Conservation (phyloP, 2,113 vertebrate genomes). For the Cyprinodon variegatus region DNA sequence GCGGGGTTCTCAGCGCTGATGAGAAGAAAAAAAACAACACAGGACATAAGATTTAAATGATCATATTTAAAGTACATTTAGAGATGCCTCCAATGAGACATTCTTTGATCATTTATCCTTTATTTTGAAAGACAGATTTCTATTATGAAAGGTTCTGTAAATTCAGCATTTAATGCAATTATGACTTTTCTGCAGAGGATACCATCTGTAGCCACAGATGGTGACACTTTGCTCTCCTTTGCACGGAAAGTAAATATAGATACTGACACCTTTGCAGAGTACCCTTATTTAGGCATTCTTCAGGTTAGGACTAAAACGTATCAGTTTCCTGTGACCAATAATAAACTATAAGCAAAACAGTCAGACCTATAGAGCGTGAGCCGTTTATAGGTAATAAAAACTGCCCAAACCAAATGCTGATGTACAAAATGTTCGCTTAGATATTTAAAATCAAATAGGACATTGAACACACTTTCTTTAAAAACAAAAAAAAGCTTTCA, state of each 20-base stretch:
- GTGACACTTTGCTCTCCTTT: background rate
- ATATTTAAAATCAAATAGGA: no score
- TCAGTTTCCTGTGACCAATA: no score
- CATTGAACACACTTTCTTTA: no score
- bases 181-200: background rate
- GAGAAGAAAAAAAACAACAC: background rate
- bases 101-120: background rate
- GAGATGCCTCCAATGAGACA: background rate
- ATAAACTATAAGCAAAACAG: no score
- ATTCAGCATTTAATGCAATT: background rate
- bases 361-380: no score
- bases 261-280: background rate
- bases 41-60: background rate
- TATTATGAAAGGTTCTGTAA: background rate
- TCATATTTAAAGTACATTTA: background rate
- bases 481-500: no score
- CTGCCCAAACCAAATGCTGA: no score
- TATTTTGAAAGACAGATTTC: background rate
- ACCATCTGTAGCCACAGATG: background rate
- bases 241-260: background rate
- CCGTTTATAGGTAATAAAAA: no score
- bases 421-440: no score
- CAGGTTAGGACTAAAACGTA: no score
- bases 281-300: no score
- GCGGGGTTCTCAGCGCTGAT: conserved; percentile 58